Percentiles rank a stretch among this genome's conserved stretches.
Conservation (phyloP, 2,797 vertebrate species). For the Peromyscus nudipes region DNA sequence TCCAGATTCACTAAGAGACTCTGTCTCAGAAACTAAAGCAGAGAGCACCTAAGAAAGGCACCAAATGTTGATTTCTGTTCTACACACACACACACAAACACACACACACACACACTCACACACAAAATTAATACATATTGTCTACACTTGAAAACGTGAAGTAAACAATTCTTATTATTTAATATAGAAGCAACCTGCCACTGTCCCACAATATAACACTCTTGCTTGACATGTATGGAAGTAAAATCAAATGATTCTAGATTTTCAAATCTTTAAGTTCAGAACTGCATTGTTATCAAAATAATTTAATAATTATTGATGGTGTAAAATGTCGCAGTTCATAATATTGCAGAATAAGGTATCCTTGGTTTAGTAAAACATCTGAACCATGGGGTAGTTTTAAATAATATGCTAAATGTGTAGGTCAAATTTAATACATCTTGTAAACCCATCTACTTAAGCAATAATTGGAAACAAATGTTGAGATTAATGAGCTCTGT, state of each 20-base stretch:
- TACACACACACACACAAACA: too few species aligned
- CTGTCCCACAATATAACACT: not conserved
- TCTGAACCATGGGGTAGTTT: constrained; percentile 15
- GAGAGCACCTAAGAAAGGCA: not conserved
- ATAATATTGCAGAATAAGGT: not conserved
- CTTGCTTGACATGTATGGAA: not conserved
- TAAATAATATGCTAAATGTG: constrained; percentile 25
- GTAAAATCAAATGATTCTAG: constrained; percentile 29
- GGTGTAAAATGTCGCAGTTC: constrained; percentile 42
- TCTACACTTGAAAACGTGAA: not conserved
- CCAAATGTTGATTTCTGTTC: not conserved
- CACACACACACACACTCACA: not conserved
- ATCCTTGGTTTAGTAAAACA: constrained; percentile 32
- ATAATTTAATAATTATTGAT: not conserved
- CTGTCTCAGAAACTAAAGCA: not conserved
- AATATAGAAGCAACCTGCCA: constrained; percentile 24
- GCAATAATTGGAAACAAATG: constrained; percentile 46
- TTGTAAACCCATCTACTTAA: constrained; percentile 48
- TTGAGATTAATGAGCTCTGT: constrained; percentile 33
- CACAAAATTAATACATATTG: not conserved
- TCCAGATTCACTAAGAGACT: not conserved
- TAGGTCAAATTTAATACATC: constrained; percentile 21
- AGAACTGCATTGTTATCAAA: constrained; percentile 42
- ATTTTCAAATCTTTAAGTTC: not conserved
- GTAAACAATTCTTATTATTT: constrained; percentile 40